Base-by-base conservation (phyloP, 30 jellyfish, hydroid and myxozoan genomes). In the Aurelia aurita complex sp. Pacific region DNA sequence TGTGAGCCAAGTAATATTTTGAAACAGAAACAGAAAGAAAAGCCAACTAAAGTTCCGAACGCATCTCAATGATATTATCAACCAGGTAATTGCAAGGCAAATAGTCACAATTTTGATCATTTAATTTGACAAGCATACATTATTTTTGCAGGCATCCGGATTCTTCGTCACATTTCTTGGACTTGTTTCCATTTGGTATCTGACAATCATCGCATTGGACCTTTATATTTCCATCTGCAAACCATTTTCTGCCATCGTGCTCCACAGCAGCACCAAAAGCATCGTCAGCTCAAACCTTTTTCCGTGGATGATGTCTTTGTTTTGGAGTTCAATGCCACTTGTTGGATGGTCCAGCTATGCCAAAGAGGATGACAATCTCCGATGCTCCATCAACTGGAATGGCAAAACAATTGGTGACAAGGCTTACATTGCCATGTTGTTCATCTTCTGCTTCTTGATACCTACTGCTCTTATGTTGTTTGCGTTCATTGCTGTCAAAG, bases 331-430 rank as follows among this genome's bases (percentile, higher is more conserved):
- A 2, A 12, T 52, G 34, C 97, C 97, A n/a, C 32, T 89, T 29
- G 14, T 69, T n/a, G 97, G 97, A 52, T 89, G 97, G 97, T 82
- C 94, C 17, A 73, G 90, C 88, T 89, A 89, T 66, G 88, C 77
- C 11, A 66, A 64, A 52, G 97, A 89, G 50, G 78, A 54, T 55
- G 94, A 75, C 64, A 50, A 59, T 1, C 69, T 89, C 16, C 86
- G 97, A 35, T 89, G 97, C 61, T 82, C 97, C 12, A 77, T 89
- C 63, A 71, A 82, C 71, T 82, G 97, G 97, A 70, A 67, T 15
- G 97, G 81, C 59, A 64, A 62, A 36, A 18, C 83, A 12, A 17
- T 63, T 11, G 67, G 62, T 1, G 88, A 77, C 81, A 60, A 59
- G 69, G 63, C 81, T 34, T 89, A 89, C 87, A 75, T 82, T 13